phyloP scores from a whole-genome alignment of 2,888 invertebrate genomes.

The Catocala sponsa region DNA sequence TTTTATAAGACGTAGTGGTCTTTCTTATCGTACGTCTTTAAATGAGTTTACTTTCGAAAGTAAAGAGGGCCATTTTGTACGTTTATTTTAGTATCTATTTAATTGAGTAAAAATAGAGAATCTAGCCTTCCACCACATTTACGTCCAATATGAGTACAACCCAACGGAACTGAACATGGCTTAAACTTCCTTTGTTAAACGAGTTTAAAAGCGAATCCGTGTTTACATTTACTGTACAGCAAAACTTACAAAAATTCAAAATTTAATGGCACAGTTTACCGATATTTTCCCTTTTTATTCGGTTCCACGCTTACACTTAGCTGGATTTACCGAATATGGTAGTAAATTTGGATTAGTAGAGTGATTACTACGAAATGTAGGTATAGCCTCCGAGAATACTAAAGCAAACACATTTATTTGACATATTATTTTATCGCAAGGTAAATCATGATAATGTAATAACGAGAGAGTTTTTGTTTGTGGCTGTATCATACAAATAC shows the following conservation, averaged over 20 bases:
- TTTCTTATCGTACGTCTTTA: too few relatives aligned
- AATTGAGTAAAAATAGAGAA: too few relatives aligned
- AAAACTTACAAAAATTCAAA: not conserved
- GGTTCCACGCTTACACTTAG: conserved; percentile 11
- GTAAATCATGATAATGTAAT: too few relatives aligned
- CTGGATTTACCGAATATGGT: conserved; percentile 10
- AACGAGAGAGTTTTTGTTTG: too few relatives aligned
- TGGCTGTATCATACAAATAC: too few relatives aligned
- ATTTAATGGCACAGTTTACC: conserved; percentile 7
- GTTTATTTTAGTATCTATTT: too few relatives aligned
- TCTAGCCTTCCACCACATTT: too few relatives aligned
- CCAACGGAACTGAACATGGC: not conserved
- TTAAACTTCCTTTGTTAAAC: conserved; percentile 5
- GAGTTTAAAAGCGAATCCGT: not conserved
- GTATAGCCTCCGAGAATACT: not conserved
- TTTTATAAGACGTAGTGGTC: too few relatives aligned
- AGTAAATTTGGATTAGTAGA: conserved; percentile 21
- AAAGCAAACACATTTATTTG: not conserved
- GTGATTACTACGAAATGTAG: conserved; percentile 10
- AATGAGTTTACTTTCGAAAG: too few relatives aligned
- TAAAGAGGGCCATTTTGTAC: too few relatives aligned
- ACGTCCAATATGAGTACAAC: too few relatives aligned
- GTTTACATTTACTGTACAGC: not conserved
- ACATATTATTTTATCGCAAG: not conserved
- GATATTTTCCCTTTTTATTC: conserved; percentile 8